Evolutionary conservation across 2,113 vertebrate species (phyloP).

Genomic region (Halichoeres trimaculatus): DNA sequence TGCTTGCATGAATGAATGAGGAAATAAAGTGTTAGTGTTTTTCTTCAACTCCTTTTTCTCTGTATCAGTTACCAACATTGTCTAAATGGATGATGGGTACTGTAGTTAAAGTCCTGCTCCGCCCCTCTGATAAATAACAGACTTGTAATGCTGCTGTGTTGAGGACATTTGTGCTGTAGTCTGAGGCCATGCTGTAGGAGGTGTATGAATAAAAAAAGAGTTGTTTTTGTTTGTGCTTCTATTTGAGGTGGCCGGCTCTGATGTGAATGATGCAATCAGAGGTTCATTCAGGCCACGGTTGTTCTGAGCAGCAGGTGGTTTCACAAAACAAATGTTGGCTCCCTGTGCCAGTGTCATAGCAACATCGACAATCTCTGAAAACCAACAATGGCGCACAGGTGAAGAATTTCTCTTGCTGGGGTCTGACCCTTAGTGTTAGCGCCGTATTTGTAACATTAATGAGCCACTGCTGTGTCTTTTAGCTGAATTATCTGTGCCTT

Average conservation of each 20-base stretch:
- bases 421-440: neutral
- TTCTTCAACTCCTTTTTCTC: too few relatives aligned
- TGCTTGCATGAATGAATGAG: too few relatives aligned
- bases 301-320: constrained; percentile 35
- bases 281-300: constrained; percentile 27
- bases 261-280: constrained; percentile 19
- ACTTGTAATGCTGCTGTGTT: too few relatives aligned
- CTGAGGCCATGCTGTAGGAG: neutral
- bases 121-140: too few relatives aligned
- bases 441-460: neutral
- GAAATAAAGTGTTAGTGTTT: too few relatives aligned
- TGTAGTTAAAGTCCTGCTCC: neutral
- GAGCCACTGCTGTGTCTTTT: neutral
- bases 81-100: constrained; percentile 19
- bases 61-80: too few relatives aligned
- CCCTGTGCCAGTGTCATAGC: neutral
- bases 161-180: neutral
- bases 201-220: too few relatives aligned
- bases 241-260: constrained; percentile 17
- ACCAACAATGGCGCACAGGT: neutral
- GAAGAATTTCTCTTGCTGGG: neutral
- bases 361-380: constrained; percentile 18
- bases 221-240: too few relatives aligned
- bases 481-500: constrained; percentile 12
- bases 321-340: constrained; percentile 29